Percentiles rank a stretch among this genome's conserved stretches.
Evolutionary conservation across 1,140 invertebrate genomes (phyloP).

Genomic region (Anadara kagoshimensis): DNA sequence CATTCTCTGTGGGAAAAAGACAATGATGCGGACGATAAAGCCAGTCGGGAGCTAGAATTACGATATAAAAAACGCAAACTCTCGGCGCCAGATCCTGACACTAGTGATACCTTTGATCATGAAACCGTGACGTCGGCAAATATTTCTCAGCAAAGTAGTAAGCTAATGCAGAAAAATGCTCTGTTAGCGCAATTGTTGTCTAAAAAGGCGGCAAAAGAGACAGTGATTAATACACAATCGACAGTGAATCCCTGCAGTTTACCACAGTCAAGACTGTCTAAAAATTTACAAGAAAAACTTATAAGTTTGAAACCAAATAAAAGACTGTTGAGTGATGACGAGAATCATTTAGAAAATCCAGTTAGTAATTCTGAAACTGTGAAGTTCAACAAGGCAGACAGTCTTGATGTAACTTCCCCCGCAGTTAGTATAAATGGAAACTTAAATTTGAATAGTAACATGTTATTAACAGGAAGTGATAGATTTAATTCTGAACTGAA

Average conservation of each 20-base stretch:
- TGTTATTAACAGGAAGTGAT: too few relatives aligned
- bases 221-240: slow-evolving; percentile 73
- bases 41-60: not conserved
- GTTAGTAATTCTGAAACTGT: not conserved
- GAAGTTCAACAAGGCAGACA: slow-evolving; percentile 5
- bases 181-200: slow-evolving; percentile 89
- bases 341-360: slow-evolving; percentile 9
- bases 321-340: not conserved
- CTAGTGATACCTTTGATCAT: slow-evolving; percentile 52
- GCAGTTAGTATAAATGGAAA: too few relatives aligned
- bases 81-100: slow-evolving; percentile 57
- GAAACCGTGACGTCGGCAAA: slow-evolving; percentile 45
- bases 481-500: not conserved
- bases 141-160: slow-evolving; percentile 37
- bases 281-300: slow-evolving; percentile 61
- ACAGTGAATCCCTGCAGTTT: slow-evolving; percentile 59
- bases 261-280: slow-evolving; percentile 65
- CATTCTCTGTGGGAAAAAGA: slow-evolving; percentile 49
- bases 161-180: slow-evolving; percentile 85
- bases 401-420: not conserved
- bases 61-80: slow-evolving; percentile 54
- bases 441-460: too few relatives aligned
- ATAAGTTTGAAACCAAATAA: slow-evolving; percentile 45
- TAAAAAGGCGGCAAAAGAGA: slow-evolving; percentile 83
- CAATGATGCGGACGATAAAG: slow-evolving; percentile 25